Conservation (phyloP, 2,113 vertebrate genomes). For the Microtus montanus region DNA sequence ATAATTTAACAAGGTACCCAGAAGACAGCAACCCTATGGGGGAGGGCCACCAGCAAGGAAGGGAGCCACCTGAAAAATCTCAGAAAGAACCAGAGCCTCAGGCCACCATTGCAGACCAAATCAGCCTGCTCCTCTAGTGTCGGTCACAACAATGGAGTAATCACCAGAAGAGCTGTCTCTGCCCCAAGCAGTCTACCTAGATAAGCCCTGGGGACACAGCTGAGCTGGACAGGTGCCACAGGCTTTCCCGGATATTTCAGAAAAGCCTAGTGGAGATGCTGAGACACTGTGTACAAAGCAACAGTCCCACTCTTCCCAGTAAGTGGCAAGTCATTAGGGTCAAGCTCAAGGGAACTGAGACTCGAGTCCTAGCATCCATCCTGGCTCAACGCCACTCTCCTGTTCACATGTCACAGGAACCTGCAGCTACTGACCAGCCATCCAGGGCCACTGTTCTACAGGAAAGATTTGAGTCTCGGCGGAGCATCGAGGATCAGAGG, state of each 20-base stretch:
- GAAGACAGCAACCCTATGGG: neutral
- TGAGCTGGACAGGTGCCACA: neutral
- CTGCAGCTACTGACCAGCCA: rapidly evolving
- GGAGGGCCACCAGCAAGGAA: neutral
- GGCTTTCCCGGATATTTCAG: neutral
- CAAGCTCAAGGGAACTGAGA: neutral
- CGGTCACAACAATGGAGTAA: neutral
- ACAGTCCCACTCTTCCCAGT: neutral
- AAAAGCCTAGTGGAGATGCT: neutral
- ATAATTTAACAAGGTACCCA: neutral
- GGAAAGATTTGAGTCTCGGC: neutral
- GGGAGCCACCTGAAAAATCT: neutral
- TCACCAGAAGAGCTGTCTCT: neutral
- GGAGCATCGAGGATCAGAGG: neutral
- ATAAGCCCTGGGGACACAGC: neutral
- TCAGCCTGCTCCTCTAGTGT: rapidly evolving
- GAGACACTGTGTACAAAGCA: neutral
- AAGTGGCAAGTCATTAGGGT: neutral
- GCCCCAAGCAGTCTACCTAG: no score
- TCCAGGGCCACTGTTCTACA: rapidly evolving
- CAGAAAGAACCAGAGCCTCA: neutral
- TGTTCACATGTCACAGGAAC: rapidly evolving
- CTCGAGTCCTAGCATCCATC: rapidly evolving
- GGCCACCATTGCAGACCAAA: neutral
- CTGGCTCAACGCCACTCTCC: neutral